Evolutionary conservation across 2,888 invertebrate genomes (phyloP).

Genomic region (Zygaena filipendulae): DNA sequence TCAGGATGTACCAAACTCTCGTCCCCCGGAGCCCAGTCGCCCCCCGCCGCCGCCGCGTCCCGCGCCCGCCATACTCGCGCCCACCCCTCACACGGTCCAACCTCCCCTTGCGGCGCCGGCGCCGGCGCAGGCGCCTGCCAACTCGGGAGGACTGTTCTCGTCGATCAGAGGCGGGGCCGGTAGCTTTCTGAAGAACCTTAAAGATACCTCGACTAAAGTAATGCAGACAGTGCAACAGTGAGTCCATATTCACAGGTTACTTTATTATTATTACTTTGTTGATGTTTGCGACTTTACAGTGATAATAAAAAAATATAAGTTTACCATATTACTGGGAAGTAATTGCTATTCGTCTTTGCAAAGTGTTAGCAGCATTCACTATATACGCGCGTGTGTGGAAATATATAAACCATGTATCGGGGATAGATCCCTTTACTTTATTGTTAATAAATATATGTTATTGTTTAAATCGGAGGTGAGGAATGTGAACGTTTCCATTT

Average conservation of each 20-base stretch:
- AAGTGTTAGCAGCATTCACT: too few species aligned
- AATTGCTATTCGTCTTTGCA: too few species aligned
- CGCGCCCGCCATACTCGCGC: constrained; percentile 38
- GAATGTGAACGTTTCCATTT: too few species aligned
- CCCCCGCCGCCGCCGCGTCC: constrained; percentile 38
- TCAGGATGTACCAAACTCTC: constrained; percentile 34
- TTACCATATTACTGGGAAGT: too few species aligned
- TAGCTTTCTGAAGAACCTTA: constrained; percentile 91
- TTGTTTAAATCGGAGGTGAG: too few species aligned
- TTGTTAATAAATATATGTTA: too few species aligned
- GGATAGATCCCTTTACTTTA: too few species aligned
- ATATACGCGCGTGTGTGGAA: too few species aligned
- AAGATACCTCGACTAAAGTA: constrained; percentile 95
- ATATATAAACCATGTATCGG: too few species aligned
- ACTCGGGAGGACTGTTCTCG: constrained; percentile 77
- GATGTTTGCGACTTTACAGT: constrained; percentile 1
- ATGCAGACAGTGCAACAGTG: constrained; percentile 96
- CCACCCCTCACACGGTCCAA: constrained; percentile 25
- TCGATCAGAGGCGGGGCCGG: constrained; percentile 94
- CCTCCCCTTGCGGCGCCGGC: constrained; percentile 21
- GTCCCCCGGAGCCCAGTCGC: constrained; percentile 44
- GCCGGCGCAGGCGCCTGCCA: constrained; percentile 30
- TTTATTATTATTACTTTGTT: constrained; percentile 1
- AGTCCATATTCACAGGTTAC: constrained; percentile 31
- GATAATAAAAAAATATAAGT: too few species aligned